Percentiles rank a stretch among this genome's conserved stretches.
Conservation (phyloP, 1,140 invertebrate species). For the Apis dorsata region DNA sequence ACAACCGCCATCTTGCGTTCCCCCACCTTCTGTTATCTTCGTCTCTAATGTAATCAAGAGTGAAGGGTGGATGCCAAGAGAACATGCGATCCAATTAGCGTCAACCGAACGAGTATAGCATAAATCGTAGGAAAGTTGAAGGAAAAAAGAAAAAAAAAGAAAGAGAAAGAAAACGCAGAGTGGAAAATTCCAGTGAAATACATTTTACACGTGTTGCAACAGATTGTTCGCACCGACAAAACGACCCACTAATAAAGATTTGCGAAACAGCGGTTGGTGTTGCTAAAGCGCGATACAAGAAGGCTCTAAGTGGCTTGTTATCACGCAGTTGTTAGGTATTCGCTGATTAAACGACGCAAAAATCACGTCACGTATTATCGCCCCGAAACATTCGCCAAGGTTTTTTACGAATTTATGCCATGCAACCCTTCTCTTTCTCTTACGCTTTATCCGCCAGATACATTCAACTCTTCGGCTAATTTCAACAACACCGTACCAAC, state of each 20-base stretch:
- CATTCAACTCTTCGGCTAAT: background rate
- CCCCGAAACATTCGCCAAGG: background rate
- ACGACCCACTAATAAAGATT: slow-evolving; percentile 37
- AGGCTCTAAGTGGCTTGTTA: slow-evolving; percentile 51
- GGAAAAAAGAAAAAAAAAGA: background rate
- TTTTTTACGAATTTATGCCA: slow-evolving; percentile 13
- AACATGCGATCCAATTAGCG: slow-evolving; percentile 11
- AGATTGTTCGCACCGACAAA: slow-evolving; percentile 7
- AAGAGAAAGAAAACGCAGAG: background rate
- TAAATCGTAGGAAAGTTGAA: background rate
- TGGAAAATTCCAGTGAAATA: no score
- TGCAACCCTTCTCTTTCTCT: no score
- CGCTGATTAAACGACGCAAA: slow-evolving; percentile 42
- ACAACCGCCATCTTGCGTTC: no score
- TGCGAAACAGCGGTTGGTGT: slow-evolving; percentile 39
- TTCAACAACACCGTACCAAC: background rate
- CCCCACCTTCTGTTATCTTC: background rate
- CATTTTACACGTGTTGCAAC: background rate
- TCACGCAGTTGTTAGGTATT: slow-evolving; percentile 34
- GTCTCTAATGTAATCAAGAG: background rate
- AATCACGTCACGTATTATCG: slow-evolving; percentile 33
- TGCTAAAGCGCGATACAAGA: slow-evolving; percentile 34
- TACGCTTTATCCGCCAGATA: background rate
- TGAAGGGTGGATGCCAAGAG: background rate
- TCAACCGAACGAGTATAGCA: background rate